Evolutionary conservation across 2,888 invertebrate species (phyloP), one percentile per base, ranked within the genome.

Genomic region (Caenorhabditis sulstoni): DNA sequence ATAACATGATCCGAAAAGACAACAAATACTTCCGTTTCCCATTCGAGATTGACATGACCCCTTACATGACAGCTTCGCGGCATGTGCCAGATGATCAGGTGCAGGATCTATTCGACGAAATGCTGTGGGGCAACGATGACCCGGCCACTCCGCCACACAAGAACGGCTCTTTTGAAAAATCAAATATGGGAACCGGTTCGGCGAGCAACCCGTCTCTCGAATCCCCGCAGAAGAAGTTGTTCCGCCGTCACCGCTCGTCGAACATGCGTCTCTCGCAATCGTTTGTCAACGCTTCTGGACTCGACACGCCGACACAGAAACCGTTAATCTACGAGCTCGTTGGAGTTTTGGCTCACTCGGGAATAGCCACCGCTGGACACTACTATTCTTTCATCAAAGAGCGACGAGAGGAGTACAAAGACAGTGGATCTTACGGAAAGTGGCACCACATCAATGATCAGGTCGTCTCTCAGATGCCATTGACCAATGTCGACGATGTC

Each of bases 311-410:
- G 11, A 23, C 59, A 14, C 68, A 53, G 22, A 68, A 79, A 18
- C 70, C 79, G 1, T 14, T 70, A 37, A 68, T 79, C 4, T 92
- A 92, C 85, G 92, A 92, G 81, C 89, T 92, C 59, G 92, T 92
- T 18, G 92, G 92, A 5, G 91, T 92, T 53, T 91, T 92, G 20
- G 92, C 92, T 3, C 92, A 92, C 86, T 92, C 92, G 85, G 92
- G 92, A 1, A 92, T 92, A 85, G 92, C 92, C 18, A 92, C 91
- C 86, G 92, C 92, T 65, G 92, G 92, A 3, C 92, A 92, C 85
- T 92, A 92, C 87, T 92, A 92, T 81, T 92, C 92, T 18, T 92
- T 91, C 85, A 92, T 92, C 61, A 91, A 91, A 79, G 91, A 91
- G 55, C 87, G 91, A 16, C 68, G 79, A 16, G 79, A 74, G 14